phyloP scores from a whole-genome alignment of 2,797 vertebrate genomes.

The Parambassis ranga region DNA sequence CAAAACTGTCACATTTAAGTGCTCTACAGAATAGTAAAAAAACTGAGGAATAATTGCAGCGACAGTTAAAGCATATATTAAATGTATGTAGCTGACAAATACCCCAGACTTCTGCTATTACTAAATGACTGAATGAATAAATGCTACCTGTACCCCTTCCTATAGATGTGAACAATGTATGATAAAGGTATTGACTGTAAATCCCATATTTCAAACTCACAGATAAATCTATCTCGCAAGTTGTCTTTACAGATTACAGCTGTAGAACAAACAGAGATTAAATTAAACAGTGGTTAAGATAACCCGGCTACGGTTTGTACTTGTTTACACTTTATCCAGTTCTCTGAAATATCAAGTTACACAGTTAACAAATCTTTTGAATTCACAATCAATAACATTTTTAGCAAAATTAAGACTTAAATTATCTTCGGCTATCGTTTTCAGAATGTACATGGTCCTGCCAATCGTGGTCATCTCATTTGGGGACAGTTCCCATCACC shows the following conservation, averaged over 20 bases:
- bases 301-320: not conserved
- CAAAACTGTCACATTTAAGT: not conserved
- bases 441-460: not conserved
- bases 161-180: too few relatives aligned
- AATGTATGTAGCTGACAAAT: too few relatives aligned
- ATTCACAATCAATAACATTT: not conserved
- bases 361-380: not conserved
- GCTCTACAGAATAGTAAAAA: too few relatives aligned
- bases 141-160: too few relatives aligned
- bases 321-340: not conserved
- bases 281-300: too few relatives aligned
- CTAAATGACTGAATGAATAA: too few relatives aligned
- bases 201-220: too few relatives aligned
- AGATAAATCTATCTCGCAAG: too few relatives aligned
- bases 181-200: too few relatives aligned
- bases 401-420: too few relatives aligned
- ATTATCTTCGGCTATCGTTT: not conserved
- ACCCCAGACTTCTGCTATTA: too few relatives aligned
- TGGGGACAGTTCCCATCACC: conserved; percentile 49
- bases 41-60: not conserved
- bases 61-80: not conserved
- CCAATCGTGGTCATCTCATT: conserved; percentile 38
- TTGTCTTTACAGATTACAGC: too few relatives aligned
- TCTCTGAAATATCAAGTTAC: not conserved
- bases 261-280: not conserved